Percentiles rank a stretch among this genome's conserved stretches.
Conservation (phyloP, 2,797 vertebrate genomes). For the Urosaurus nigricauda region DNA sequence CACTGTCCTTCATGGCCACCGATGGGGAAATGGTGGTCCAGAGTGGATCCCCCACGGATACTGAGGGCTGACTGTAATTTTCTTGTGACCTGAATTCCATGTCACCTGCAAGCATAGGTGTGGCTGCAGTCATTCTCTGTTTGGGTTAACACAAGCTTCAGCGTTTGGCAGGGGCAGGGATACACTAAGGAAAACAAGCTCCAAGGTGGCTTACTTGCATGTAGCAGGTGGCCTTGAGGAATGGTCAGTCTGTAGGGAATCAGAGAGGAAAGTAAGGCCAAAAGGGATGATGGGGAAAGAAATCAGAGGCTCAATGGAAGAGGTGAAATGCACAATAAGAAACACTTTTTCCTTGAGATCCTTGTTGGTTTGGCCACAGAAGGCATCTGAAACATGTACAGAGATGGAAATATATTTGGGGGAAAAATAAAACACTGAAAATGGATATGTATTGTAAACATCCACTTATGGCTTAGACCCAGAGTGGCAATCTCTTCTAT, state of each 20-base stretch:
- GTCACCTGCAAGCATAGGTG: background rate
- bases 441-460: background rate
- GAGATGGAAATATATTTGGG: background rate
- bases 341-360: background rate
- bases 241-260: background rate
- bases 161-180: background rate
- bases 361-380: conserved; percentile 13
- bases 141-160: background rate
- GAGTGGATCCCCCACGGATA: too few species aligned
- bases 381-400: background rate
- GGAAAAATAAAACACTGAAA: background rate
- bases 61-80: background rate
- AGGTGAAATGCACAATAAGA: background rate
- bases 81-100: background rate
- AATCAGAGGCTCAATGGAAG: background rate
- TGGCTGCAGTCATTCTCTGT: background rate
- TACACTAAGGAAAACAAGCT: too few species aligned
- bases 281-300: background rate
- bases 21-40: too few species aligned
- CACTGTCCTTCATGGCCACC: too few species aligned
- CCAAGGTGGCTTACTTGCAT: background rate
- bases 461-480: background rate
- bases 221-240: background rate
- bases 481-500: background rate
- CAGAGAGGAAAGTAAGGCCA: background rate